Conservation (phyloP, 2,113 vertebrate species). For the Scopus umbretta region DNA sequence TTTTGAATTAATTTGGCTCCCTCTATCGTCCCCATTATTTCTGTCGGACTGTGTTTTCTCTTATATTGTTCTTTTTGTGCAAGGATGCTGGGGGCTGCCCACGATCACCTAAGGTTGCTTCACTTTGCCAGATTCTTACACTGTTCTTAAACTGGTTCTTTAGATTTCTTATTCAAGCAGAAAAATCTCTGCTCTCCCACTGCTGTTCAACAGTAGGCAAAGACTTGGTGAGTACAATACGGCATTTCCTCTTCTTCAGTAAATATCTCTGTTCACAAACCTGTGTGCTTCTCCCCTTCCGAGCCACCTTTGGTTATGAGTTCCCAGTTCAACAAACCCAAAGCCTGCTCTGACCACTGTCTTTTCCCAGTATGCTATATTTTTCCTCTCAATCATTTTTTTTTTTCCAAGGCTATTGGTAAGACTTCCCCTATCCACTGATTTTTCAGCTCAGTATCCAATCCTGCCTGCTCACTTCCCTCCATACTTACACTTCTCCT, state of each 20-base stretch:
- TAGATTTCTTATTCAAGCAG: not conserved
- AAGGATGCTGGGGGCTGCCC: not conserved
- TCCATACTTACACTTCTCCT: not conserved
- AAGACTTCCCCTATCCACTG: not conserved
- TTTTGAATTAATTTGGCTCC: constrained; percentile 68
- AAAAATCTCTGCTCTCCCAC: not conserved
- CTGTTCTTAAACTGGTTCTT: not conserved
- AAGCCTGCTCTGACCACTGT: not conserved
- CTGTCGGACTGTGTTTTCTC: not conserved
- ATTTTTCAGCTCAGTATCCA: not conserved
- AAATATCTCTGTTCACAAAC: not conserved
- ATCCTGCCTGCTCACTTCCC: not conserved
- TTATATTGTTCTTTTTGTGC: constrained; percentile 14
- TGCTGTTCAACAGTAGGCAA: not conserved
- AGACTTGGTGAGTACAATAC: not conserved
- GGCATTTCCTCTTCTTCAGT: not conserved
- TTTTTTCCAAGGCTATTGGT: not conserved
- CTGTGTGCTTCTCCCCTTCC: not conserved
- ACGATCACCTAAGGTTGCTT: not conserved
- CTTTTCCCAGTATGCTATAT: not conserved
- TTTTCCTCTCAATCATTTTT: not conserved
- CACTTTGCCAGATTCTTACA: not conserved
- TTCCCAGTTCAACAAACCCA: not conserved
- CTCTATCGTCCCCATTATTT: constrained; percentile 56
- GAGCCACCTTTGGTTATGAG: not conserved